A percentile compares a stretch with the other conserved stretches of the same genome.
phyloP scores from a whole-genome alignment of 2,797 vertebrate genomes.

The Parauchenoglanis ngamensis region DNA sequence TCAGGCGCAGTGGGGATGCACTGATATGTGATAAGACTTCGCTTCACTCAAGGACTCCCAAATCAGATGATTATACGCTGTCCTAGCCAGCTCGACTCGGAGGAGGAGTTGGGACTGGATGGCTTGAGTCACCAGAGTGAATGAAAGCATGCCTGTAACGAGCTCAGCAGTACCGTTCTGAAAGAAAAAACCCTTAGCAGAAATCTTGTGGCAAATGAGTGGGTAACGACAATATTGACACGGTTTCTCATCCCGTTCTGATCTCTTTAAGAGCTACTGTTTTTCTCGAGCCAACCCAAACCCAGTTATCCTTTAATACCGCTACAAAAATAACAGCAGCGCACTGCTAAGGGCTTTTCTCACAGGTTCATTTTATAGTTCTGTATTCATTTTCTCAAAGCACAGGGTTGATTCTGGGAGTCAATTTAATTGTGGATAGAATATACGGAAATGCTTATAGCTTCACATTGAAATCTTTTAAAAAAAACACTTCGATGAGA shows the following conservation, averaged over 20 bases:
- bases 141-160: conserved; percentile 53
- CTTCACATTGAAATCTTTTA: not conserved
- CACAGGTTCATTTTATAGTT: not conserved
- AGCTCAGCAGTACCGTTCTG: conserved; percentile 7
- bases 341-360: not conserved
- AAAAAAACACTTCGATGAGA: not conserved
- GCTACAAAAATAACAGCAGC: conserved; percentile 20
- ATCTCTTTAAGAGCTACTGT: conserved; percentile 46
- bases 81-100: conserved; percentile 22
- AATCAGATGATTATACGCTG: conserved; percentile 39
- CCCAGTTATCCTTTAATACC: conserved; percentile 29
- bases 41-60: conserved; percentile 39
- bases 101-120: conserved; percentile 37
- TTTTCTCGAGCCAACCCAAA: conserved; percentile 56
- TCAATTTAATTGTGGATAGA: not conserved
- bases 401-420: not conserved
- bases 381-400: not conserved
- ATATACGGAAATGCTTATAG: not conserved
- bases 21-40: conserved; percentile 29
- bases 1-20: conserved; percentile 11
- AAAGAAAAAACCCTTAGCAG: conserved; percentile 52
- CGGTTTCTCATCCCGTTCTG: conserved; percentile 15
- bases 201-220: conserved; percentile 51
- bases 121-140: conserved; percentile 39
- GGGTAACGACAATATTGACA: conserved; percentile 65